Evolutionary conservation across 1,140 invertebrate genomes (phyloP), one percentile per base, ranked within the genome.

Genomic region (Halyomorpha halys): DNA sequence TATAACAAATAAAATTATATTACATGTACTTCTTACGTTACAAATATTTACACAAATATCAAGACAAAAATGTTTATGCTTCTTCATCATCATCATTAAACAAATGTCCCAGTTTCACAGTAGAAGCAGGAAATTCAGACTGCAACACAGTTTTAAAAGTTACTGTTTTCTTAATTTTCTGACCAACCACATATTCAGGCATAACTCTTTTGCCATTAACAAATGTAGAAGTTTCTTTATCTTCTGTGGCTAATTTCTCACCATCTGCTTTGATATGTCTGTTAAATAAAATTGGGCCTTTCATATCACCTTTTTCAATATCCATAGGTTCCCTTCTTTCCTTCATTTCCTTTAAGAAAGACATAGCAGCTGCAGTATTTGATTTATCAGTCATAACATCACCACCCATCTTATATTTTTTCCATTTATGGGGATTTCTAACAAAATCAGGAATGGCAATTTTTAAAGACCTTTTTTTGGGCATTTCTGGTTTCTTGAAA

Each of bases 121-220:
- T 74, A 63, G 70, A 73, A 9, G 66, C 66, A 30, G 71, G 69
- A 70, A 74, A 65, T 49, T 74, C 63, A 68, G 72, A 71, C 76
- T 77, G 67, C 72, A 74, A 59, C 69, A 65, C 69, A 76, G 80
- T 62, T 51, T 53, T 61, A 47, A 49, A 19, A 16, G 47, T 21
- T 25, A 30, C 21, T 67, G 74, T 64, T 73, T 72, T 72, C 76
- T 78, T 68, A 71, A 75, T 61, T 70, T 67, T 70, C 66, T 80
- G 74, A 21, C 87, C 87, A 65, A 90, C 80, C 15, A 87, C 79
- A 78, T 88, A 88, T 71, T 89, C 86, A 1, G 87, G 86, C 82
- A 89, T 85, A 3, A 88, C 76, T 34, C 87, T 65, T 74, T 86
- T 89, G 63, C 80, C 83, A 65, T 78, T 81, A 71, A 78, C 81